phyloP scores from a whole-genome alignment of 2,888 invertebrate species.

The Nipponacmea schrenckii region DNA sequence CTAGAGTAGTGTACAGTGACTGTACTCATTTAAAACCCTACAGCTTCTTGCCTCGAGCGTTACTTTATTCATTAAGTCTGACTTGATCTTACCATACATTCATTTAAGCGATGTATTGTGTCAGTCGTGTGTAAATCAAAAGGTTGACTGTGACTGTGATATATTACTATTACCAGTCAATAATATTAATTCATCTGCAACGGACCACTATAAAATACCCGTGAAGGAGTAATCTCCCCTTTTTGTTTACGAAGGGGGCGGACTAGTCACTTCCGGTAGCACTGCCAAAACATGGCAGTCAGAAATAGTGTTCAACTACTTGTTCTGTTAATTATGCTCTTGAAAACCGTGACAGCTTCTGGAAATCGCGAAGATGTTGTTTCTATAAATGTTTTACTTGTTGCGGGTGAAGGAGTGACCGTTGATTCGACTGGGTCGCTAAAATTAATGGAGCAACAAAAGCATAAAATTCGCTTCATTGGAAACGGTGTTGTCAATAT shows the following conservation, averaged over 20 bases:
- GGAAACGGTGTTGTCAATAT: conserved; percentile 41
- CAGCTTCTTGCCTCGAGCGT: too few species aligned
- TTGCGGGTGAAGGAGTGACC: conserved; percentile 22
- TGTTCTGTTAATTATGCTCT: conserved; percentile 13
- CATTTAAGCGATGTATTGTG: too few species aligned
- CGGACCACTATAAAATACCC: too few species aligned
- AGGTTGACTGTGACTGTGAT: too few species aligned
- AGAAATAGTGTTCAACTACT: neutral
- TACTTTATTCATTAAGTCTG: too few species aligned
- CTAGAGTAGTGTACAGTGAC: too few species aligned
- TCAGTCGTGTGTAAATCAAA: too few species aligned
- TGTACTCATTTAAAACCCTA: too few species aligned
- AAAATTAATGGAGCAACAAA: conserved; percentile 27
- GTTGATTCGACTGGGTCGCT: conserved; percentile 38
- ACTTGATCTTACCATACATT: too few species aligned
- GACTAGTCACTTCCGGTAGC: conserved; percentile 24
- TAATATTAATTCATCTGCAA: too few species aligned
- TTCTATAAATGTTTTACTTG: conserved; percentile 36
- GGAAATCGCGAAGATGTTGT: conserved; percentile 21
- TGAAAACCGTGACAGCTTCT: conserved; percentile 10
- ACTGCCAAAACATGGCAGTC: conserved; percentile 33
- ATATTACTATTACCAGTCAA: too few species aligned
- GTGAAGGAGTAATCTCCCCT: neutral
- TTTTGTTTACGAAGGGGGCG: conserved; percentile 20
- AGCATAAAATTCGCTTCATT: conserved; percentile 39